phyloP scores from a whole-genome alignment of 2,888 invertebrate genomes.

The Synergus itoensis region DNA sequence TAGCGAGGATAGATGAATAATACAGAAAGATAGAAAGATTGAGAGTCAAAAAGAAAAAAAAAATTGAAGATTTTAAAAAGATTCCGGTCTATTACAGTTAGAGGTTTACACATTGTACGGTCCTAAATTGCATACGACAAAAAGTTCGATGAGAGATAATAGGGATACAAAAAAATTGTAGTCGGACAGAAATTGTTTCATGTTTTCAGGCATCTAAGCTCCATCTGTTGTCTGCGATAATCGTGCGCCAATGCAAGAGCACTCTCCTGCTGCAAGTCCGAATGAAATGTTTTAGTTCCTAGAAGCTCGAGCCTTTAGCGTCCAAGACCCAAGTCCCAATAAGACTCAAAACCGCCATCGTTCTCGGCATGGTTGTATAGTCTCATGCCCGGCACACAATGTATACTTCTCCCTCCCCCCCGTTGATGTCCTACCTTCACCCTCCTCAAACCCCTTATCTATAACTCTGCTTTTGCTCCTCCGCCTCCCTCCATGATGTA shows the following conservation, averaged over 20 bases:
- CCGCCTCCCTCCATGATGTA: constrained; percentile 21
- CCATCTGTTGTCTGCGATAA: not conserved
- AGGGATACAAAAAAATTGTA: too few relatives aligned
- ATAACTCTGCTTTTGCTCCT: constrained; percentile 11
- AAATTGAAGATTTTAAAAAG: too few relatives aligned
- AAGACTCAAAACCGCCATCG: not conserved
- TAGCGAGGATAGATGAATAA: too few relatives aligned
- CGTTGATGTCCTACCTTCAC: too few relatives aligned
- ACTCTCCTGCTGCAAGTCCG: not conserved
- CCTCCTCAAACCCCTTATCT: not conserved
- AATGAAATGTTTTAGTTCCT: not conserved
- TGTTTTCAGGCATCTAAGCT: not conserved
- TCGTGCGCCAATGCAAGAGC: not conserved
- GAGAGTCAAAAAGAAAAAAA: too few relatives aligned
- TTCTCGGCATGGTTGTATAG: not conserved
- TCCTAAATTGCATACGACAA: not conserved
- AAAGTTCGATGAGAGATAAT: not conserved
- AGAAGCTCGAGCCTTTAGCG: not conserved
- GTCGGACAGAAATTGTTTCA: not conserved
- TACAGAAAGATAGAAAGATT: too few relatives aligned
- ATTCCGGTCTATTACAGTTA: too few relatives aligned
- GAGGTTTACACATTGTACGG: too few relatives aligned
- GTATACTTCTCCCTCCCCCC: constrained; percentile 35
- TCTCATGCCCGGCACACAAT: constrained; percentile 42
- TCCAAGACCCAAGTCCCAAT: not conserved